Percentiles rank a stretch among this genome's conserved stretches.
phyloP scores from a whole-genome alignment of 2,797 vertebrate genomes.

The Enteromius afrohamiltoni region DNA sequence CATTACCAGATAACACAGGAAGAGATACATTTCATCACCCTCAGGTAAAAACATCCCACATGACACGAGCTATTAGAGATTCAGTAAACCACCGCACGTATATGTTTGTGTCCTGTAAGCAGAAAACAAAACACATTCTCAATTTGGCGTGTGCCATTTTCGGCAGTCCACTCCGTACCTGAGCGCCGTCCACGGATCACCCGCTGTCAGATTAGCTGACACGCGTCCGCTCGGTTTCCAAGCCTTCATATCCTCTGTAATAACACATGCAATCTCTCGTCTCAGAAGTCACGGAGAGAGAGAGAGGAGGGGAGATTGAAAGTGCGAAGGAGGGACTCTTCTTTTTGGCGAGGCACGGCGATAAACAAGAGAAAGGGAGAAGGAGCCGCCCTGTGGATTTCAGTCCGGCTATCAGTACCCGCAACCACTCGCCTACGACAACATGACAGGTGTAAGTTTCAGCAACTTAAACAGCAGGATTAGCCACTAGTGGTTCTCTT shows the following conservation, averaged over 20 bases:
- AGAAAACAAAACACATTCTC: slow-evolving; percentile 43
- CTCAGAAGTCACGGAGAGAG: slow-evolving; percentile 9
- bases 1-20: slow-evolving; percentile 37
- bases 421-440: slow-evolving; percentile 76
- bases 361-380: slow-evolving; percentile 60
- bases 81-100: slow-evolving; percentile 18
- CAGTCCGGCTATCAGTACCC: slow-evolving; percentile 76
- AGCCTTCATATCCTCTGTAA: slow-evolving; percentile 17
- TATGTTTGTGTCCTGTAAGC: slow-evolving; percentile 29
- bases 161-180: slow-evolving; percentile 7
- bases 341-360: slow-evolving; percentile 24
- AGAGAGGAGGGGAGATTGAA: not conserved
- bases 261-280: slow-evolving; percentile 42
- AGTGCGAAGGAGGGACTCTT: slow-evolving; percentile 36
- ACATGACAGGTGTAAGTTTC: slow-evolving; percentile 99
- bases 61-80: slow-evolving; percentile 39
- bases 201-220: slow-evolving; percentile 49
- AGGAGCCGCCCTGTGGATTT: slow-evolving; percentile 74
- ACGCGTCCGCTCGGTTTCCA: not conserved
- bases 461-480: slow-evolving; percentile 97
- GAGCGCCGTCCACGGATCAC: slow-evolving; percentile 26
- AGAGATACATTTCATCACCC: slow-evolving; percentile 39
- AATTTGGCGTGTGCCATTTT: slow-evolving; percentile 32
- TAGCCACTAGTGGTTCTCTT: slow-evolving; percentile 98
- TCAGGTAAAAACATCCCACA: slow-evolving; percentile 34